Evolutionary conservation across 1,140 invertebrate species (phyloP).

Genomic region (Eumaeus atala): DNA sequence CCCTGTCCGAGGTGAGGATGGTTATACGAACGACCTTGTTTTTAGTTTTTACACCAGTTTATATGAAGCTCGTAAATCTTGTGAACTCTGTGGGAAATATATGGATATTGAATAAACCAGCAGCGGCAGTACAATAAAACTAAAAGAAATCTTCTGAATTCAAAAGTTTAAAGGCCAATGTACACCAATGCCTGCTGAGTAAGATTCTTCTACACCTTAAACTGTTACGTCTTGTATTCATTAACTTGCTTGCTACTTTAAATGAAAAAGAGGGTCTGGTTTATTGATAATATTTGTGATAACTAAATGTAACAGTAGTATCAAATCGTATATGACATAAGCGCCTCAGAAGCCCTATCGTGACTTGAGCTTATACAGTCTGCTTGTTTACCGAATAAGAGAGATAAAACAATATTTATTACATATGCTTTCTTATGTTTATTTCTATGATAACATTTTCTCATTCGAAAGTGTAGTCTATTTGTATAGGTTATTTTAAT

Average conservation of each 20-base stretch:
- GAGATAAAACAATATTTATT: conserved; percentile 58
- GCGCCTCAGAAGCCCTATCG: conserved; percentile 14
- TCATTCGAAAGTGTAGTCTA: conserved; percentile 37
- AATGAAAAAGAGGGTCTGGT: no score
- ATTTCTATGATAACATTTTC: conserved; percentile 23
- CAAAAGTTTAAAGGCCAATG: no score
- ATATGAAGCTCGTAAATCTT: neutral
- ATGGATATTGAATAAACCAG: no score
- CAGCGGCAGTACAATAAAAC: no score
- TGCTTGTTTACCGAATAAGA: conserved; percentile 43
- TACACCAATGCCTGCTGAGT: no score
- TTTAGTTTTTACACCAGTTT: conserved; percentile 10
- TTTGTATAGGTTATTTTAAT: conserved; percentile 5
- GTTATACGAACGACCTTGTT: conserved; percentile 5
- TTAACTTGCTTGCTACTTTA: no score
- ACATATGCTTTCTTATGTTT: conserved; percentile 41
- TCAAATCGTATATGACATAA: neutral
- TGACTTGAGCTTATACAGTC: conserved; percentile 29
- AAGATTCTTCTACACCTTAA: no score
- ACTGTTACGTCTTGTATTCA: no score
- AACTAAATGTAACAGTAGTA: no score
- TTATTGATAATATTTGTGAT: no score
- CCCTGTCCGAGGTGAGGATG: conserved; percentile 38
- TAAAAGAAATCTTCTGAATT: no score
- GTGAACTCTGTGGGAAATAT: no score